These are phyloP conservation scores for Linnaemya vulpina DNA, from an alignment of 2,888 invertebrate species.

Conservation along the genomic window DNA sequence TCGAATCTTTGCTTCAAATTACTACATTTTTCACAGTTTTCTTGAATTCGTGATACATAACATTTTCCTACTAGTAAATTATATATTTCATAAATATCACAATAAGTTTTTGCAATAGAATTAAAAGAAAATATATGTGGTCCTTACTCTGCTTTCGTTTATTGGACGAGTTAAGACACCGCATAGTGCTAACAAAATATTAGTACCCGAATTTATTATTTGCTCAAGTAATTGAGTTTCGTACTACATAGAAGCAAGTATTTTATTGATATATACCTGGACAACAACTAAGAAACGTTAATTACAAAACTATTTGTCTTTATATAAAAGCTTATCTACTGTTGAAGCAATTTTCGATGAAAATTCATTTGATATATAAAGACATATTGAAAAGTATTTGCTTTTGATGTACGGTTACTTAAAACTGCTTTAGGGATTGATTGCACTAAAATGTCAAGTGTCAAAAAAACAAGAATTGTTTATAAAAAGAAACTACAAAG, in stretches of 20 bases:
- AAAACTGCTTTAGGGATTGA: not conserved
- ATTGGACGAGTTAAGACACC: slow-evolving; percentile 64
- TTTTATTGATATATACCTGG: not conserved
- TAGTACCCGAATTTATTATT: slow-evolving; percentile 25
- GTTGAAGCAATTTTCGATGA: not conserved
- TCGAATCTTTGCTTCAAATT: slow-evolving; percentile 41
- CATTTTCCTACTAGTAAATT: not conserved
- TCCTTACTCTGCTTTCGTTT: slow-evolving; percentile 64
- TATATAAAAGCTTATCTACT: not conserved
- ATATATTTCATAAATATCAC: slow-evolving; percentile 5
- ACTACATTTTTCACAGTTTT: not conserved
- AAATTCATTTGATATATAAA: not conserved
- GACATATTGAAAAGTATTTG: not conserved
- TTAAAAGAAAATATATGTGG: slow-evolving; percentile 54
- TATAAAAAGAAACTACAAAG: slow-evolving; percentile 45
- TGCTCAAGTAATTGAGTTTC: slow-evolving; percentile 22
- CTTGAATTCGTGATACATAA: not conserved
- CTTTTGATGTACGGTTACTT: slow-evolving; percentile 44
- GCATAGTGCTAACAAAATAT: slow-evolving; percentile 55
- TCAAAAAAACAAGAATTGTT: slow-evolving; percentile 61
- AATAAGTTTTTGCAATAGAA: not conserved
- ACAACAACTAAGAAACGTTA: not conserved
- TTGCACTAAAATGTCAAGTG: slow-evolving; percentile 68
- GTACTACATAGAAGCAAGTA: not conserved
- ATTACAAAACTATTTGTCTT: not conserved